Percentiles rank a stretch among this genome's conserved stretches.
phyloP scores from a whole-genome alignment of 2,113 vertebrate species.

The Alosa alosa region DNA sequence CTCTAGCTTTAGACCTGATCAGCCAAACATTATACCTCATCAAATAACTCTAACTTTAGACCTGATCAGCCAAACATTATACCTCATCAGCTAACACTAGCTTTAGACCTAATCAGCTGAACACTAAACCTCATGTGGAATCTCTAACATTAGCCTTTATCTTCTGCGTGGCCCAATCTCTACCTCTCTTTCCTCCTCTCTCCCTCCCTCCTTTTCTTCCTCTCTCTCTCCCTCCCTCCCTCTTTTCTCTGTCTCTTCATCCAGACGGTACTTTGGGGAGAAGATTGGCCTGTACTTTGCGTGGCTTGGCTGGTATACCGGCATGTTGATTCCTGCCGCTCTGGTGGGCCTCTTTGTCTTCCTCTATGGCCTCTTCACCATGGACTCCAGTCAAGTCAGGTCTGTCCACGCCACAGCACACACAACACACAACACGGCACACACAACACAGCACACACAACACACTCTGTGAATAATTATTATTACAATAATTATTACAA shows the following conservation, averaged over 20 bases:
- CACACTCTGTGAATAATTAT: too few relatives aligned
- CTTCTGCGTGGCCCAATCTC: neutral
- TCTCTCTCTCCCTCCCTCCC: constrained; percentile 8
- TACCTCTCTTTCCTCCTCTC: constrained; percentile 13
- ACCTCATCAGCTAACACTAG: too few relatives aligned
- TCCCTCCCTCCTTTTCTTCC: neutral
- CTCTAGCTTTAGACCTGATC: too few relatives aligned
- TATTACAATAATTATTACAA: too few relatives aligned
- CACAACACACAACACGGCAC: too few relatives aligned
- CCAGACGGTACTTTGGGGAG: constrained; percentile 95
- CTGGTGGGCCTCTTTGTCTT: constrained; percentile 95
- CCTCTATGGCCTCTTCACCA: constrained; percentile 95
- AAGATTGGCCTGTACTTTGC: constrained; percentile 98
- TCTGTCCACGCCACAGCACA: constrained; percentile 53
- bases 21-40: neutral
- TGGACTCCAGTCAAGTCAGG: constrained; percentile 99
- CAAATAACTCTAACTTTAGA: neutral
- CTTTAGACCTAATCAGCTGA: too few relatives aligned
- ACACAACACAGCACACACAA: too few relatives aligned
- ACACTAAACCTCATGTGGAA: neutral
- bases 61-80: too few relatives aligned
- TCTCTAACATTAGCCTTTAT: neutral
- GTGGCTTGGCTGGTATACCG: constrained; percentile 98
- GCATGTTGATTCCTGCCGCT: constrained; percentile 96
- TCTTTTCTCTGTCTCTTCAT: constrained; percentile 14